A percentile compares a stretch with the other conserved stretches of the same genome.
Evolutionary conservation across 2,797 vertebrate species (phyloP).

Genomic region (Macropus fuliginosus): DNA sequence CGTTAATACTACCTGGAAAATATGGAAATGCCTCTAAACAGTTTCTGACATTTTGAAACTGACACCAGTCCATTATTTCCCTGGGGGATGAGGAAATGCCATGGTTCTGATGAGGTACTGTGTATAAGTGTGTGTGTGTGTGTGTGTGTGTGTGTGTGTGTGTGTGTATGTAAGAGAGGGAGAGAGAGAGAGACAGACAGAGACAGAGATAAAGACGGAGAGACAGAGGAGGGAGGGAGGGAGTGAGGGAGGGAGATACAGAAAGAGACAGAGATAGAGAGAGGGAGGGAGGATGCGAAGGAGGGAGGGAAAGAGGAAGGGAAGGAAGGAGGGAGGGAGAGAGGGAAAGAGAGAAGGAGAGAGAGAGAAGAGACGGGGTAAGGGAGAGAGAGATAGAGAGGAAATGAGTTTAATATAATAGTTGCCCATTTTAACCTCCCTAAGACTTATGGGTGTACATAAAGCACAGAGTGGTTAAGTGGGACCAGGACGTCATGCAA

Average conservation of each 20-base stretch:
- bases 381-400: too few species aligned
- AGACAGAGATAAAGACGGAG: too few species aligned
- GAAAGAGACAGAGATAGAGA: too few species aligned
- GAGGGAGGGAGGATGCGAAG: not conserved
- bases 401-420: not conserved
- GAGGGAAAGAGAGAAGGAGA: too few species aligned
- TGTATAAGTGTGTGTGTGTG: not conserved
- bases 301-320: too few species aligned
- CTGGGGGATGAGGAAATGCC: conserved; percentile 22
- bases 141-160: not conserved
- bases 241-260: not conserved
- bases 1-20: not conserved
- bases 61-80: conserved; percentile 23
- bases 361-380: too few species aligned
- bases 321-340: too few species aligned
- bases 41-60: conserved; percentile 66
- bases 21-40: conserved; percentile 13
- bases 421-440: not conserved
- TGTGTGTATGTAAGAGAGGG: not conserved
- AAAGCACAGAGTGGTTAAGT: not conserved
- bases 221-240: too few species aligned
- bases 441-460: not conserved
- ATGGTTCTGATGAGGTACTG: not conserved
- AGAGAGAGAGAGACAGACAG: too few species aligned
- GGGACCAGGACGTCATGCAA: not conserved